Conservation (phyloP, 2,797 vertebrate genomes). For the Tamandua tetradactyla region DNA sequence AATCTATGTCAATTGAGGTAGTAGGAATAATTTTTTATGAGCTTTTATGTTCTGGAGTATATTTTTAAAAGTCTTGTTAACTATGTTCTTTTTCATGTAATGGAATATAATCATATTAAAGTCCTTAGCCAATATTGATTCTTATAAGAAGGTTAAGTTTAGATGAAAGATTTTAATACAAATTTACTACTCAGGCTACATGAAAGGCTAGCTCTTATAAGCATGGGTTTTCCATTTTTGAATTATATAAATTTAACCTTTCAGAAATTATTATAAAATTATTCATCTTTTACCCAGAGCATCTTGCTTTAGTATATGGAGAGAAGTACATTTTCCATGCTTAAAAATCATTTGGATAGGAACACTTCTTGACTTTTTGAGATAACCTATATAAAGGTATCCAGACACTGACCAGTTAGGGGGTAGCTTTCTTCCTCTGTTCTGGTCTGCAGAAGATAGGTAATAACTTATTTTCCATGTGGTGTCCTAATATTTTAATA, state of each 20-base stretch:
- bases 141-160: conserved; percentile 23
- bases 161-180: conserved; percentile 34
- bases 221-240: background rate
- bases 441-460: background rate
- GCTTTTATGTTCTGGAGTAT: background rate
- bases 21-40: background rate
- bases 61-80: conserved; percentile 23
- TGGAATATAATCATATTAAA: background rate
- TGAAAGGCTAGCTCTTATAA: conserved; percentile 24
- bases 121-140: conserved; percentile 15
- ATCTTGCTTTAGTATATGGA: background rate
- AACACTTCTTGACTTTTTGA: conserved; percentile 27
- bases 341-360: background rate
- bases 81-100: background rate
- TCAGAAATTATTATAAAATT: conserved; percentile 30
- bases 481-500: background rate
- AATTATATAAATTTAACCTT: conserved; percentile 31
- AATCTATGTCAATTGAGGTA: background rate
- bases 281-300: background rate
- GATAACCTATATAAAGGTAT: background rate
- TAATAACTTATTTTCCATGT: background rate
- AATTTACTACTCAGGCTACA: conserved; percentile 22
- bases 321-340: background rate
- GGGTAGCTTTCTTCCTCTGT: background rate
- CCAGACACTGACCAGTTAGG: background rate